These are phyloP conservation scores for Elanus axillaris DNA, from an alignment of 2,113 vertebrate genomes.

Conservation along the genomic window DNA sequence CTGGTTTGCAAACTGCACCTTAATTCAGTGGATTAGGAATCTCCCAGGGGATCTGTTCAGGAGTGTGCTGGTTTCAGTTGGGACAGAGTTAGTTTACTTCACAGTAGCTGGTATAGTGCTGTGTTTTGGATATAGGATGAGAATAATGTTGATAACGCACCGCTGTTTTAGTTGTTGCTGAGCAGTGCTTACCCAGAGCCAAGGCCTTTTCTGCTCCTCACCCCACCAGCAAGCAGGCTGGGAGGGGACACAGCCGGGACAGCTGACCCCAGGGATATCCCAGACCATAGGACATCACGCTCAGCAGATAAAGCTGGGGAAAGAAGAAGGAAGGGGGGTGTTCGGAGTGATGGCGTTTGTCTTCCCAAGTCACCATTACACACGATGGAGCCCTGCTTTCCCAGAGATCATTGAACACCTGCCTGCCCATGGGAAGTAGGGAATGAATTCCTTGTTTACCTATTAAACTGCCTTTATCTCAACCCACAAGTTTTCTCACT, in stretches of 20 bases:
- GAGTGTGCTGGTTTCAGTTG: too few relatives aligned
- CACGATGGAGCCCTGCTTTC: neutral
- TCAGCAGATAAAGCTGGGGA: neutral
- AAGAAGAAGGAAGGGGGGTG: neutral
- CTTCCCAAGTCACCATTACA: neutral
- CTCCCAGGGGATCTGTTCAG: neutral
- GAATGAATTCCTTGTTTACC: neutral
- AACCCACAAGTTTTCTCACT: neutral
- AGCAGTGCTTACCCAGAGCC: too few relatives aligned
- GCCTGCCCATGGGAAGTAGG: neutral
- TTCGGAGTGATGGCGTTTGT: neutral
- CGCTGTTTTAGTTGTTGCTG: too few relatives aligned
- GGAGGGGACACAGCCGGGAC: too few relatives aligned
- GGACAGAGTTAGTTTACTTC: too few relatives aligned
- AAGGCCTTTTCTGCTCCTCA: neutral
- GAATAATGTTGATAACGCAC: too few relatives aligned
- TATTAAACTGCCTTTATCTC: neutral
- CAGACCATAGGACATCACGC: neutral
- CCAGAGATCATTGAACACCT: neutral
- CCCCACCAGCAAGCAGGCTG: too few relatives aligned
- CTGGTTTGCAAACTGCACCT: neutral
- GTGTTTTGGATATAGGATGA: too few relatives aligned
- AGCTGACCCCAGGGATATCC: neutral
- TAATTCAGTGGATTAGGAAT: accelerated
- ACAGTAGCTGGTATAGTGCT: too few relatives aligned